Base-by-base conservation (phyloP, 1,140 invertebrate genomes). In the Drosophila baimaii region DNA sequence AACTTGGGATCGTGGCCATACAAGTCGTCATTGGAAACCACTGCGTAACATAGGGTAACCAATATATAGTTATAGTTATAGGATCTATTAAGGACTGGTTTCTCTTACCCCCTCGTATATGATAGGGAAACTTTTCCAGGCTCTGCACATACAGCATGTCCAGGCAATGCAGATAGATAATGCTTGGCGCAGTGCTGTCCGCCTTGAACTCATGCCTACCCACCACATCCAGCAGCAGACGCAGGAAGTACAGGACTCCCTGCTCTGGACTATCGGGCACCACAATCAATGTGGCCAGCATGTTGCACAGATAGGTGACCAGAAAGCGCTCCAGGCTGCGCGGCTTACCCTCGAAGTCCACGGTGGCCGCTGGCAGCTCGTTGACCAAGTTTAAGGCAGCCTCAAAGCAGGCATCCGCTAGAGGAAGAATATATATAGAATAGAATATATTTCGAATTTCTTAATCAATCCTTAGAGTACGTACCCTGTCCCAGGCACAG, bases 341-440 rank as follows among this genome's bases (percentile, higher is more conserved):
- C 15, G 94, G 93, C 81, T 96, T 95, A 5, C 95, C 95, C 80
- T 97, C 96, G 49, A 96, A 93, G 80, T 97, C 95, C 54, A 97
- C 93, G n/a, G 93, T 94, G n/a, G 94, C 94, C 59, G 94, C 93
- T 1, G 96, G 96, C 79, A 98, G 93, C 77, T 98, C 96, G 6
- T 95, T 94, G 44, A 98, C 94, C 19, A 97, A 92, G 49, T 94
- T 95, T 10, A 99, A 94, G 0, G 97, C 95, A 41, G 97, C 96
- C 93, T 98, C 98, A 58, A 99, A 96, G 90, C 97, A 98, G 3
- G 97, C 97, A 94, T 99, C 98, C 59, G 96, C 97, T 98, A 33
- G 15, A 1, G 8, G 1, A 17, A 19, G 23, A 41, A 59, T 92
- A 93, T n/a, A 57, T 13, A 37, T 68, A n/a, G n/a, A n/a, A n/a